These are phyloP conservation scores for Tiliacea citrago DNA, from an alignment of 2,888 invertebrate species.

Conservation along the genomic window DNA sequence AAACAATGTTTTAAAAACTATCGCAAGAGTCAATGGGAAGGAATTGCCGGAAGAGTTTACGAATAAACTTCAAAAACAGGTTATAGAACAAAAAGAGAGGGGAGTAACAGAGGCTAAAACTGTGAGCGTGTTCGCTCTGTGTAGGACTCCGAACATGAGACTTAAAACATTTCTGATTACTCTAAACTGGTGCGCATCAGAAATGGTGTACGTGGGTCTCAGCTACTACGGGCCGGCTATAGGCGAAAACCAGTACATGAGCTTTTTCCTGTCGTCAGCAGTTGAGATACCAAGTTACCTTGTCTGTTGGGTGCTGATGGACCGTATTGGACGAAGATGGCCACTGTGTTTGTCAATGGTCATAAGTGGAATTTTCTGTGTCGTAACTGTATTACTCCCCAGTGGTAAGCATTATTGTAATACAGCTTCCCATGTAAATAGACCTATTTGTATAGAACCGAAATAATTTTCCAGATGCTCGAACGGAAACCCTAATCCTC, in stretches of 20 bases:
- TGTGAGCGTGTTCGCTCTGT: slow-evolving; percentile 92
- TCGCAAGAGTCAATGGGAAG: slow-evolving; percentile 95
- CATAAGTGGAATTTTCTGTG: slow-evolving; percentile 95
- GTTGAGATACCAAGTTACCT: slow-evolving; percentile 97
- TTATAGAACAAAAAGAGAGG: slow-evolving; percentile 92
- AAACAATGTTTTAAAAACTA: slow-evolving; percentile 93
- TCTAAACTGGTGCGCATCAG: slow-evolving; percentile 97
- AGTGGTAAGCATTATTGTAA: slow-evolving; percentile 88
- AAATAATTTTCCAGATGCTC: slow-evolving; percentile 91
- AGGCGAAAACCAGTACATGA: slow-evolving; percentile 96
- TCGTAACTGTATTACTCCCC: slow-evolving; percentile 96
- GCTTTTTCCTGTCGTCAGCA: slow-evolving; percentile 96
- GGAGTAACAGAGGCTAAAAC: slow-evolving; percentile 82
- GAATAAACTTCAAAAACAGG: slow-evolving; percentile 93
- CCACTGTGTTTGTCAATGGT: slow-evolving; percentile 96
- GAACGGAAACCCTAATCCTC: slow-evolving; percentile 93
- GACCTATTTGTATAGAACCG: slow-evolving; percentile 46
- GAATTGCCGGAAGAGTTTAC: slow-evolving; percentile 94
- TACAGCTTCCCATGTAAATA: slow-evolving; percentile 49
- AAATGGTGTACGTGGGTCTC: slow-evolving; percentile 97
- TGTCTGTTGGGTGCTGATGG: slow-evolving; percentile 97
- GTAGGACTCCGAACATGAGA: slow-evolving; percentile 96
- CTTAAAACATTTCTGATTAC: slow-evolving; percentile 96
- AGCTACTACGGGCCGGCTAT: slow-evolving; percentile 97
- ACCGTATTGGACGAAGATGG: slow-evolving; percentile 96